phyloP scores from a whole-genome alignment of 2,113 vertebrate genomes.

The Tenrec ecaudatus region DNA sequence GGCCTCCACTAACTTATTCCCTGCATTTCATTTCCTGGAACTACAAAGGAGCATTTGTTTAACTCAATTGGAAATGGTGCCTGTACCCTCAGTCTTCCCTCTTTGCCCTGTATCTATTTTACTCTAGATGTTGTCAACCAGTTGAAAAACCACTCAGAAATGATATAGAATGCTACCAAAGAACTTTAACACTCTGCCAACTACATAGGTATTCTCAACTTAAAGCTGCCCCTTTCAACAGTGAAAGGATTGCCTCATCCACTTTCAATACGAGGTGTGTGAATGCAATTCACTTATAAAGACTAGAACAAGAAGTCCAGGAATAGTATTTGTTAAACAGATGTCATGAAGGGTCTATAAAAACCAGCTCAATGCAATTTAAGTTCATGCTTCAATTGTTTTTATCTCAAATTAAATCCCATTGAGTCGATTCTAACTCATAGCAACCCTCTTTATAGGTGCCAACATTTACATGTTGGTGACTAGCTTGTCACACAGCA shows the following conservation, averaged over 20 bases:
- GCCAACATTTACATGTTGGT: background rate
- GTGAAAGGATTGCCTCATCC: background rate
- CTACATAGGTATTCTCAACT: background rate
- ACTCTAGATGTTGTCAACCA: background rate
- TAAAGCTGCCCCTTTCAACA: background rate
- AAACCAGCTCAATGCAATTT: background rate
- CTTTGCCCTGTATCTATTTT: background rate
- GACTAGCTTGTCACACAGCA: background rate
- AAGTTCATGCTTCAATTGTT: background rate
- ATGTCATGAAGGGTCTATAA: background rate
- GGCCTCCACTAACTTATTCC: background rate
- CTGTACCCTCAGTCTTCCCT: background rate
- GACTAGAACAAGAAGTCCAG: background rate
- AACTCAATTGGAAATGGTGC: background rate
- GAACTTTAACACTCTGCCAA: background rate
- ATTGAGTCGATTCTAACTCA: background rate
- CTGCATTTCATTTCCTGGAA: background rate
- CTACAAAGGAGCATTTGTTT: background rate
- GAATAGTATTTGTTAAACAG: background rate
- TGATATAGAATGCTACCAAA: background rate
- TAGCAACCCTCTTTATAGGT: background rate
- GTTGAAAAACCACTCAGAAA: background rate
- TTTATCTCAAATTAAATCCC: background rate
- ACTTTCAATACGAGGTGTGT: background rate
- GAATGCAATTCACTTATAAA: slow-evolving; percentile 2